phyloP scores from a whole-genome alignment of 1,140 invertebrate genomes.

The Leptinotarsa texana region DNA sequence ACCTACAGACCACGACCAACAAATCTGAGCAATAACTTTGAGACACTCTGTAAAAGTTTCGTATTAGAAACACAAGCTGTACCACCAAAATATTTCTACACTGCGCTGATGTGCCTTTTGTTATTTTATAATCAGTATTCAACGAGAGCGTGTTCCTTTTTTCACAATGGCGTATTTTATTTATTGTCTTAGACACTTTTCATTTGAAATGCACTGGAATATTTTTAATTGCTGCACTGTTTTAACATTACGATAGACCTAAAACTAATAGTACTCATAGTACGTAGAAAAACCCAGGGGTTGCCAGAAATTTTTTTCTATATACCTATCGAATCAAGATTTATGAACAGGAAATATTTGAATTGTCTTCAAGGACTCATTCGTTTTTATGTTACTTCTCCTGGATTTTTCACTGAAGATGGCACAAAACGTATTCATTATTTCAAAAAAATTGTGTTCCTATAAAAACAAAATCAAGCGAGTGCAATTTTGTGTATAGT shows the following conservation, averaged over 20 bases:
- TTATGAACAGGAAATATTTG: no score
- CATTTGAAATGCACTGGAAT: slow-evolving; percentile 20
- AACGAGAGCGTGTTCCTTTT: slow-evolving; percentile 39
- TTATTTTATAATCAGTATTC: slow-evolving; percentile 35
- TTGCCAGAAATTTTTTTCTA: no score
- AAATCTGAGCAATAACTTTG: not conserved
- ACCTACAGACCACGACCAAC: not conserved
- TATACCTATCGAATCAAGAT: no score
- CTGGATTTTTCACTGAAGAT: slow-evolving; percentile 13
- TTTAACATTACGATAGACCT: slow-evolving; percentile 33
- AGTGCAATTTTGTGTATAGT: slow-evolving; percentile 7
- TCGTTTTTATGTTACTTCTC: not conserved
- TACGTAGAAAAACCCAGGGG: not conserved
- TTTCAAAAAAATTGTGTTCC: slow-evolving; percentile 35
- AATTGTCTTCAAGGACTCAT: not conserved
- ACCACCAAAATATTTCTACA: no score
- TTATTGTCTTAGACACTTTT: slow-evolving; percentile 10
- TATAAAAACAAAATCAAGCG: slow-evolving; percentile 24
- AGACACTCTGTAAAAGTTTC: not conserved
- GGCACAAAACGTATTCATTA: slow-evolving; percentile 12
- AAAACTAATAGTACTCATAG: slow-evolving; percentile 16
- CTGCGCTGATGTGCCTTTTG: no score
- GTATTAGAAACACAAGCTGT: no score
- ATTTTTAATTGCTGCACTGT: slow-evolving; percentile 28
- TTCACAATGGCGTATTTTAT: slow-evolving; percentile 19